Base-by-base conservation (phyloP, 2,888 invertebrate species). In the Elysia crispata region DNA sequence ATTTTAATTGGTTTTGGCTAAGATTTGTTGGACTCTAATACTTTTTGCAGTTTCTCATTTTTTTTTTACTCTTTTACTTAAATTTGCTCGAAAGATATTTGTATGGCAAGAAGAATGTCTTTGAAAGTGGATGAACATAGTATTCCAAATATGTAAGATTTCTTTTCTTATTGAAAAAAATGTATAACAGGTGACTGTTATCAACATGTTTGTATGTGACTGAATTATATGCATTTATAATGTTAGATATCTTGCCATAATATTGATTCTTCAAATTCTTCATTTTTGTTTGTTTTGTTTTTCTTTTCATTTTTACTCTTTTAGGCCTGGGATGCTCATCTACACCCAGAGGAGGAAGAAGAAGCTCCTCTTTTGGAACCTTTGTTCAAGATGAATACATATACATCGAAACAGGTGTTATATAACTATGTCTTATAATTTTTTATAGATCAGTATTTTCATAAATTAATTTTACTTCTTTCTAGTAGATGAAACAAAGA, bases 361-460 rank as follows among this genome's bases (percentile, higher is more conserved):
- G 85, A 86, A 60, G 82, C 88, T 8, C 83, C 86, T 75, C 87
- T 91, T 25, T 86, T 90, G 74, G 86, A 86, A 75, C 83, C 83
- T 8, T 50, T 83, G 67, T 83, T 83, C 60, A 72, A 81, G 25
- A 30, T 83, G 20, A 75, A 83, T 75, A 76, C 75, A 18, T 83
- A 80, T 67, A 83, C 81, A 0, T 81, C 83, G 18, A 81, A 81
- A 60, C 83, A 83, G 83, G 81, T 83, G 60, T 33, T 25, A 13
- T 28, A 30, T 18, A 6, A 66, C 11, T 15, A n/a, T 15, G 23
- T 23, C 13, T 23, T 20, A 23, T 23, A 11, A 23, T 20, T 18
- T 11, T 20, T 20, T 18, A 69, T 69, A 23, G 0, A 31, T 18
- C 15, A 18, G 23, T 20, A 23, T 72, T n/a, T 41, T 0, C n/a